phyloP scores from a whole-genome alignment of 2,888 invertebrate species.

The Creontiades dilutus region DNA sequence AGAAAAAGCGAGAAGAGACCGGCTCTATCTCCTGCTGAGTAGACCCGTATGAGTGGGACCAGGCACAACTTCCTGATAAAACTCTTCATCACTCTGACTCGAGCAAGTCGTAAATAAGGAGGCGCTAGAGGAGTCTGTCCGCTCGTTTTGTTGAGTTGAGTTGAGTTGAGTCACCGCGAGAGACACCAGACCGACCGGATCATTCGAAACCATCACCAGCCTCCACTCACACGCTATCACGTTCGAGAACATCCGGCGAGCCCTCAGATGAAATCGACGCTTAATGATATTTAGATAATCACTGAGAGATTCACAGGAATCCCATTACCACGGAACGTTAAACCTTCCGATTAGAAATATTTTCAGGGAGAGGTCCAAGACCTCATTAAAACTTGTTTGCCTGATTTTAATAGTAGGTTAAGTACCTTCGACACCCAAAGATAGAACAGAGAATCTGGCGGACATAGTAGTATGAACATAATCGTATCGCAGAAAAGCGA shows the following conservation, averaged over 20 bases:
- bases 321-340: neutral
- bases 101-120: neutral
- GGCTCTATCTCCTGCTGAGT: neutral
- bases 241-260: neutral
- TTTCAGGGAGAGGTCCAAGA: neutral
- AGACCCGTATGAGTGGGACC: neutral
- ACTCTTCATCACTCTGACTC: constrained; percentile 4
- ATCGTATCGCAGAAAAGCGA: no score
- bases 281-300: neutral
- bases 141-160: no score
- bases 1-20: neutral
- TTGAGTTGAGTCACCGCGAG: no score
- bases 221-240: neutral
- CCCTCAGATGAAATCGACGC: neutral
- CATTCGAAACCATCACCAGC: neutral
- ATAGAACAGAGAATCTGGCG: no score
- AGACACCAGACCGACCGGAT: no score
- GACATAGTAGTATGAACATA: no score
- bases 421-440: no score
- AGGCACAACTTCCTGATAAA: neutral
- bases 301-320: neutral
- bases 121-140: neutral
- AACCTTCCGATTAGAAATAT: no score
- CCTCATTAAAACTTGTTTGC: neutral
- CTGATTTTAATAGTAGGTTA: neutral